Base-by-base conservation (phyloP, 2,888 invertebrate genomes). In the Psylliodes chrysocephalus region DNA sequence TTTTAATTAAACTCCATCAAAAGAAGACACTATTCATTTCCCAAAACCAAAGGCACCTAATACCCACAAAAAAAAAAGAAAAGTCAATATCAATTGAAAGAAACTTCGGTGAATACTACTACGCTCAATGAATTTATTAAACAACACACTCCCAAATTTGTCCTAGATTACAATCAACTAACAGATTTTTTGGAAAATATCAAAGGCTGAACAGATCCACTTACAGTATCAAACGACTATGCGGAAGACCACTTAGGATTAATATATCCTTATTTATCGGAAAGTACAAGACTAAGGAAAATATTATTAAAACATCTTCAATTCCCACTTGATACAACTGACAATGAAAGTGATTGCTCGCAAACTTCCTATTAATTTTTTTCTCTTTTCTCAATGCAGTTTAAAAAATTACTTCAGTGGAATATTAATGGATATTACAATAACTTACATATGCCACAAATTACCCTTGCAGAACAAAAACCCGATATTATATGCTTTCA, bases 381-480 rank as follows among this genome's bases (percentile, higher is more conserved):
- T 18, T 14, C 18, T 44, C 7, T 44, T 40, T 8, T 12, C 40
- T 15, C 5, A 8, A 44, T 44, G 18, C 44, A 44, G 19, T 8
- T 22, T n/a, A n/a, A 46, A n/a, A n/a, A n/a, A n/a, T n/a, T 46
- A 10, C 19, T 46, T 22, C 52, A 52, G 19, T 52, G 52, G 35
- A 52, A 52, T 18, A 52, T 52, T 10, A 33, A 52, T 52, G 35
- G 52, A 35, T 35, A 35, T 10, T 33, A 18, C 12, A 17, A 35
- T 52, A 14, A 33, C 35, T 35, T 52, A 14, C 14, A 17, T 6
- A 52, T 52, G 52, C 8, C 35, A 18, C 52, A 52, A 19, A 35
- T 52, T 15, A 8, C 35, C 15, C 25, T 52, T 19, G 17, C 17
- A 6, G 52, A 52, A 18, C 8, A 33, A n/a, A n/a, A 15, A 1